Evolutionary conservation across 2,888 invertebrate species (phyloP), one percentile per base, ranked within the genome.

Genomic region (Tetragonisca angustula): DNA sequence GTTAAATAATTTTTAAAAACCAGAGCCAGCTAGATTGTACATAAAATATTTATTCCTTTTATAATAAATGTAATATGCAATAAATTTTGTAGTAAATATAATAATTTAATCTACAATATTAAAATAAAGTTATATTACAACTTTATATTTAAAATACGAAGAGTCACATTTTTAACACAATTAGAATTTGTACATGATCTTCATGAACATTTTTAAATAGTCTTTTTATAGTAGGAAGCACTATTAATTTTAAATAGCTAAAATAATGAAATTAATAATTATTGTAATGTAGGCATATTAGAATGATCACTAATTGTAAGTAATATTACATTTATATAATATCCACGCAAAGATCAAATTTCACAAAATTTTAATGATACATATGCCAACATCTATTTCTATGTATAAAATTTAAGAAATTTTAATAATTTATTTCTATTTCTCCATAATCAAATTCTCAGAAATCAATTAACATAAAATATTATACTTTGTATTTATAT

Each of bases 41-140:
- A 79, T 65, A 76, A 13, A 75, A 77, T 81, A 72, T 50, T 75
- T 67, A 75, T 72, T 56, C 67, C 71, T 72, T 78, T 71, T 36
- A 32, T 64, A 52, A 59, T 52, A 49, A 70, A 27, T 65, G 4
- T 54, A 74, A 36, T 75, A 76, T 49, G 24, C 2, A 71, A 49
- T 59, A 50, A 27, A 61, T 75, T 67, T 49, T 62, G 13, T 61
- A 52, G 19, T 49, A 62, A 69, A 79, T 32, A 71, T 21, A 21
- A 75, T 65, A 50, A 71, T 52, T 73, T 21, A 15, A 61, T 59
- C 59, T 85, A 67, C 3, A 27, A 24, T 76, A 68, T 27, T 72
- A 72, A 21, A 32, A 59, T 65, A 36, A 32, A 61, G 11, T 62
- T 67, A 70, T 71, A 52, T 69, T 76, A 72, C 32, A 79, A 19